Conservation (phyloP, 2,888 invertebrate genomes). For the Xylota segnis region DNA sequence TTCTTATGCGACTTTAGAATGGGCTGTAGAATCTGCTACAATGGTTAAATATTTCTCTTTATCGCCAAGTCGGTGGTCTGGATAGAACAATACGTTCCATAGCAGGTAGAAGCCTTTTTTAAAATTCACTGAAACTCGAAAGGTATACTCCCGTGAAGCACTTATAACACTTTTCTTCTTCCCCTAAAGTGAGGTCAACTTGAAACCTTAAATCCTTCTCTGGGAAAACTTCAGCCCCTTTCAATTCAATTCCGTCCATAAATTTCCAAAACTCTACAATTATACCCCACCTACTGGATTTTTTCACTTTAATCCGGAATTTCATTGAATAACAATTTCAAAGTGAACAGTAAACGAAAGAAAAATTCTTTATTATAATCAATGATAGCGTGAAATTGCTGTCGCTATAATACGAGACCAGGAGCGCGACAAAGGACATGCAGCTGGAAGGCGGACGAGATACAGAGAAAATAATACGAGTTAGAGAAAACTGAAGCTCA, state of each 20-base stretch:
- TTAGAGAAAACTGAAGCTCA: neutral
- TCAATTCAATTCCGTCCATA: neutral
- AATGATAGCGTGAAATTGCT: constrained; percentile 61
- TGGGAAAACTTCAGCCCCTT: neutral
- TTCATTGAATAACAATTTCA: constrained; percentile 50
- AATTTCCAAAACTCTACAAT: constrained; percentile 4
- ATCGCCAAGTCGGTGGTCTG: too few relatives aligned
- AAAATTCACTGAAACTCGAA: too few relatives aligned
- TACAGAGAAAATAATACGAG: neutral
- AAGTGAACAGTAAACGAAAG: constrained; percentile 49
- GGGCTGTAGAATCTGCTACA: too few relatives aligned
- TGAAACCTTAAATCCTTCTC: too few relatives aligned
- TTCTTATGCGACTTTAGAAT: too few relatives aligned
- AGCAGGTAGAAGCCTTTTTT: too few relatives aligned
- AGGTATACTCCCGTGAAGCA: too few relatives aligned
- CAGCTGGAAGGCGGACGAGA: neutral
- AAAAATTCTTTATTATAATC: constrained; percentile 42
- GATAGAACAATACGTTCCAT: too few relatives aligned
- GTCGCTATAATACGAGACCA: constrained; percentile 27
- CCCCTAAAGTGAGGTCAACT: neutral
- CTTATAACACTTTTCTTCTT: neutral
- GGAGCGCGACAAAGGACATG: neutral
- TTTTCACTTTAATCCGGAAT: constrained; percentile 18
- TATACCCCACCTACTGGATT: neutral
- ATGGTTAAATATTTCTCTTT: too few relatives aligned